These are phyloP conservation scores for Onychostoma macrolepis DNA, from an alignment of 2,113 vertebrate species.

Conservation along the genomic window DNA sequence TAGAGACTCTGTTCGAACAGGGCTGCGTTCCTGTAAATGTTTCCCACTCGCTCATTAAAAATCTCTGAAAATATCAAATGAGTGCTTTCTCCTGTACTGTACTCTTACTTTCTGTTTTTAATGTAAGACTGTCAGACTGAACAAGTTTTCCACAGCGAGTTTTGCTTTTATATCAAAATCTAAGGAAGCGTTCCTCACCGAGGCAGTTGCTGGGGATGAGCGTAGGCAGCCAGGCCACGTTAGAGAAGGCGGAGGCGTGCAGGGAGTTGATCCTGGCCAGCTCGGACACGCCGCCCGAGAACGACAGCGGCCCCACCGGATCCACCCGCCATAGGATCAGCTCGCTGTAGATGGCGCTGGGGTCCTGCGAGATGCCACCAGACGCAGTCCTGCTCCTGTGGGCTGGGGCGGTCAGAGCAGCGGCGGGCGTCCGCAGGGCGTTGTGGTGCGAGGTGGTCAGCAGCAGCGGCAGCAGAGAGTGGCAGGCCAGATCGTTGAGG, in stretches of 20 bases:
- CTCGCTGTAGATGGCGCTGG: conserved; percentile 92
- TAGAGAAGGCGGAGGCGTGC: conserved; percentile 93
- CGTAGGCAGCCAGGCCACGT: conserved; percentile 95
- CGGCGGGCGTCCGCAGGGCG: conserved; percentile 82
- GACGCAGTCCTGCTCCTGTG: conserved; percentile 69
- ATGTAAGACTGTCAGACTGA: background rate
- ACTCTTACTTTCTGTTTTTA: background rate
- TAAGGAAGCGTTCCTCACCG: conserved; percentile 73
- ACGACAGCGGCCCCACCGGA: conserved; percentile 94
- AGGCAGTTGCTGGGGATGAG: conserved; percentile 96
- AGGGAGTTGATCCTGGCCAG: conserved; percentile 97
- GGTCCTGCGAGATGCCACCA: conserved; percentile 81
- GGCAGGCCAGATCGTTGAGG: conserved; percentile 96
- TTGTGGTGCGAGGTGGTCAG: conserved; percentile 98
- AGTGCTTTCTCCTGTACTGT: background rate
- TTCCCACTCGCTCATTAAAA: background rate
- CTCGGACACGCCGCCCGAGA: conserved; percentile 96
- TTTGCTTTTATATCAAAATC: no score
- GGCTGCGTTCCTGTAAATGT: background rate
- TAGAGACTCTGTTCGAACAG: no score
- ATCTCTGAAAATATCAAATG: background rate
- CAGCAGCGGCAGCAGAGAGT: conserved; percentile 92
- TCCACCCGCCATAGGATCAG: conserved; percentile 98
- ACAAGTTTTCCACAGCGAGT: no score
- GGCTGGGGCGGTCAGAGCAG: conserved; percentile 58